Conservation (phyloP, 2,113 vertebrate species). For the Dipodomys ordii region DNA sequence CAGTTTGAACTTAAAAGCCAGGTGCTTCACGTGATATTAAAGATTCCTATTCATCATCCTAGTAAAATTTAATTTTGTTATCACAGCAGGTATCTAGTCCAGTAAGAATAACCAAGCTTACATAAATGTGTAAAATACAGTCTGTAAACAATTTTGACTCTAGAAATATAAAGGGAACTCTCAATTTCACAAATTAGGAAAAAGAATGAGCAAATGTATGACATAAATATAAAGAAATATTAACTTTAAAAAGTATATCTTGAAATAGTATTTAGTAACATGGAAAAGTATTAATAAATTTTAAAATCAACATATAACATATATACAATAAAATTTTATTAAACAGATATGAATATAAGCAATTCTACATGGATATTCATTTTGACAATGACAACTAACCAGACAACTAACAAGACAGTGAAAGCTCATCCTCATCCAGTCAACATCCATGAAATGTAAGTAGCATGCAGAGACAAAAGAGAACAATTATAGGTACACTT, state of each 20-base stretch:
- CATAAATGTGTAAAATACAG: slow-evolving; percentile 3
- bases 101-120: slow-evolving; percentile 47
- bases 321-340: slow-evolving; percentile 44
- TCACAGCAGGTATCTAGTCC: slow-evolving; percentile 72
- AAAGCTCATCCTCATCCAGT: not conserved
- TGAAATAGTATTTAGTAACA: slow-evolving; percentile 39
- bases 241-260: not conserved
- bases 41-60: slow-evolving; percentile 55
- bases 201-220: slow-evolving; percentile 13
- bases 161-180: not conserved
- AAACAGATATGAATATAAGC: slow-evolving; percentile 21
- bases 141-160: slow-evolving; percentile 53
- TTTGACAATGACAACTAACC: not conserved
- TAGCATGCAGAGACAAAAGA: not conserved
- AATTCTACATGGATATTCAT: not conserved
- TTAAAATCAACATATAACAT: not conserved
- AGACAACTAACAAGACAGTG: slow-evolving; percentile 19
- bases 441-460: slow-evolving; percentile 33
- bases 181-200: not conserved
- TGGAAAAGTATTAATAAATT: slow-evolving; percentile 8
- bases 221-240: slow-evolving; percentile 19
- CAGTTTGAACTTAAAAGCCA: slow-evolving; percentile 79
- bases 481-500: not conserved
- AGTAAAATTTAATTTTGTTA: slow-evolving; percentile 65
- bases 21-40: slow-evolving; percentile 63